A percentile compares a stretch with the other conserved stretches of the same genome.
phyloP scores from a whole-genome alignment of 2,888 invertebrate species.

The Patella pellucida region DNA sequence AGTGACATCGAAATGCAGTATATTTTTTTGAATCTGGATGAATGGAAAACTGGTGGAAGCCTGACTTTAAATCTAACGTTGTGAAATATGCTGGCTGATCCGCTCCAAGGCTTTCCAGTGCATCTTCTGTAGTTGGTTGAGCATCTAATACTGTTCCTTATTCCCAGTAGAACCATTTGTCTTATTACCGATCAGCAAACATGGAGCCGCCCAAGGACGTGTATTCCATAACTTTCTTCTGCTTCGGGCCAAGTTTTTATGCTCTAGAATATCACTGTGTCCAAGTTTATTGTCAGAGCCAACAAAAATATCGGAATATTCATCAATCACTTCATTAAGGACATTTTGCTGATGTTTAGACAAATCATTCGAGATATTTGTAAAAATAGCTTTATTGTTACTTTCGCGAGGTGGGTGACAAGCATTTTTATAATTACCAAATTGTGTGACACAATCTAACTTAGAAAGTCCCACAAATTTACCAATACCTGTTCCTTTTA shows the following conservation, averaged over 20 bases:
- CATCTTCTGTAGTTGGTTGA: conserved; percentile 9
- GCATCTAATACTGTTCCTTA: neutral
- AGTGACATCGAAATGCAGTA: conserved; percentile 1
- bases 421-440: neutral
- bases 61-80: conserved; percentile 13
- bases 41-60: neutral
- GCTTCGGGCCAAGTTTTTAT: conserved; percentile 13
- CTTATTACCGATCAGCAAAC: conserved; percentile 4
- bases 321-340: conserved; percentile 1
- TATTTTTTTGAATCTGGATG: conserved; percentile 1
- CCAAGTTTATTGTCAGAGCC: conserved; percentile 15
- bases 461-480: neutral
- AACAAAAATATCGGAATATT: conserved; percentile 6
- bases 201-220: conserved; percentile 14
- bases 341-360: neutral
- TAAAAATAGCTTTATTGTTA: neutral
- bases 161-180: neutral
- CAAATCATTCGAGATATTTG: neutral
- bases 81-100: conserved; percentile 11
- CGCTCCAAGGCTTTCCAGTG: conserved; percentile 12
- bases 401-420: neutral
- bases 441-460: neutral
- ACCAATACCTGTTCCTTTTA: neutral
- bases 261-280: conserved; percentile 13
- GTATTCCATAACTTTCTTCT: conserved; percentile 15